Conservation (phyloP, 2,888 invertebrate species). For the Meloe dianella region DNA sequence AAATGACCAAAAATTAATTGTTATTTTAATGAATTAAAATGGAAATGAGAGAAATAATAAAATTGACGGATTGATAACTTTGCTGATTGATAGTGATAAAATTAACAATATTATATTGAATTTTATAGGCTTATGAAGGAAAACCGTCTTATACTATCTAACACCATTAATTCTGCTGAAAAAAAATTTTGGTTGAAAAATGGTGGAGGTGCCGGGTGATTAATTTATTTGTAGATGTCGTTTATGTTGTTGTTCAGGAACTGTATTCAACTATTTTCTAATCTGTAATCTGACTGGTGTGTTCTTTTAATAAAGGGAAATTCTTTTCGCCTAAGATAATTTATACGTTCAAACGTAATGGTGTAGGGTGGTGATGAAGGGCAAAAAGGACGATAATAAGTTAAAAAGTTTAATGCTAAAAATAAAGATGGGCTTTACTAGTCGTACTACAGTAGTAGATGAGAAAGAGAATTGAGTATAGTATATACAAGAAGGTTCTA, state of each 20-base stretch:
- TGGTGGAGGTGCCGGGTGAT: conserved; percentile 14
- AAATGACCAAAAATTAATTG: no score
- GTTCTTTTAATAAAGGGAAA: not conserved
- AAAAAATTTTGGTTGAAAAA: not conserved
- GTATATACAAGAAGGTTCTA: no score
- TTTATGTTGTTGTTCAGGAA: not conserved
- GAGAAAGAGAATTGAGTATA: no score
- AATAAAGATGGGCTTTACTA: not conserved
- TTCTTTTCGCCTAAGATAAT: not conserved
- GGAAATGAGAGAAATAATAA: not conserved
- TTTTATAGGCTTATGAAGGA: no score
- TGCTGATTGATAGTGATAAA: not conserved
- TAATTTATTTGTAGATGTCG: not conserved
- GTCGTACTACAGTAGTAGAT: no score
- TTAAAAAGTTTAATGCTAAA: not conserved
- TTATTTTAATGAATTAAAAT: not conserved
- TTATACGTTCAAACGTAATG: not conserved
- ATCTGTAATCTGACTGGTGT: not conserved
- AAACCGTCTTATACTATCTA: no score
- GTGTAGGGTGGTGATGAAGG: not conserved
- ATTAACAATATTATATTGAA: no score
- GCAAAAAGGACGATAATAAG: not conserved
- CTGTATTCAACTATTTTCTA: not conserved
- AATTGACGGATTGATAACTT: not conserved
- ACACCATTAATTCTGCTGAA: no score